A percentile compares a stretch with the other conserved stretches of the same genome.
These are phyloP conservation scores for Cepaea nemoralis DNA, from an alignment of 1,140 invertebrate genomes.

Conservation along the genomic window DNA sequence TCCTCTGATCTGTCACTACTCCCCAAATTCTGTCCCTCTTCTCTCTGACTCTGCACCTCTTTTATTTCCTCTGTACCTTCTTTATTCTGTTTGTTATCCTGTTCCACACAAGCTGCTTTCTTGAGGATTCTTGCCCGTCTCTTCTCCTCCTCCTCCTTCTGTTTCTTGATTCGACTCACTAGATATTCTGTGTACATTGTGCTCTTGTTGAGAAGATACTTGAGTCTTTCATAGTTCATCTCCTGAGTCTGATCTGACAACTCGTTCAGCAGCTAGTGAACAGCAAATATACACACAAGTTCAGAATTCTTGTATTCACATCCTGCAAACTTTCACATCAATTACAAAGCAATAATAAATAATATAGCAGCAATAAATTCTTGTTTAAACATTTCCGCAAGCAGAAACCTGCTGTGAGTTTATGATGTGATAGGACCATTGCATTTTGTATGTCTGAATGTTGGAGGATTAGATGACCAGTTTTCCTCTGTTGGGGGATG, in stretches of 20 bases:
- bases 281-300: constrained; percentile 7
- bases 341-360: no score
- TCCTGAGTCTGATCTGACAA: constrained; percentile 57
- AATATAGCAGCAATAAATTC: no score
- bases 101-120: constrained; percentile 46
- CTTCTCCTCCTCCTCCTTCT: constrained; percentile 53
- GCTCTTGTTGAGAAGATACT: constrained; percentile 66
- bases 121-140: constrained; percentile 50
- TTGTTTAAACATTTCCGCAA: no score
- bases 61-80: not conserved
- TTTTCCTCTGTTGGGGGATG: no score
- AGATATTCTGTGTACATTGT: constrained; percentile 69
- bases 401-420: no score
- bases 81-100: constrained; percentile 42
- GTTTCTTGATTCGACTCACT: constrained; percentile 56
- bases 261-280: constrained; percentile 50
- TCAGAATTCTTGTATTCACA: not conserved
- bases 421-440: no score
- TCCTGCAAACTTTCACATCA: no score
- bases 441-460: no score
- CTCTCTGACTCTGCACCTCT: not conserved
- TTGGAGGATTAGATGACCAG: no score
- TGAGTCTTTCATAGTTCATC: constrained; percentile 58
- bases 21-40: not conserved
- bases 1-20: not conserved